Conservation (phyloP, 2,888 invertebrate genomes). For the Elgonia sp. region DNA sequence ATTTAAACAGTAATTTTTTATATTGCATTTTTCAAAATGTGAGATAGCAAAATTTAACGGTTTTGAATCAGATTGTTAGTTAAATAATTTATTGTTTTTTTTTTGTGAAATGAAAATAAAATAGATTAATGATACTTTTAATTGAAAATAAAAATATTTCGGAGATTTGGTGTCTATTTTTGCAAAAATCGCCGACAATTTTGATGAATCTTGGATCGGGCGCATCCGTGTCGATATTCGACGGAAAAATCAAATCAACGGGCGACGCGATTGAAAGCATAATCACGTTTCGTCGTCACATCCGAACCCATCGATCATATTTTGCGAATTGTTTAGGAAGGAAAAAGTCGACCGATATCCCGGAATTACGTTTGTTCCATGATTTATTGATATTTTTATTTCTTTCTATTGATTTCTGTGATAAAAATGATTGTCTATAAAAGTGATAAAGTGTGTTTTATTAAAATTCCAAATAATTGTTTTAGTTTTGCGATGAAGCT, state of each 20-base stretch:
- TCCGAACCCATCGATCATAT: constrained; percentile 61
- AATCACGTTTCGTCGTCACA: constrained; percentile 58
- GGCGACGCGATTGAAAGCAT: constrained; percentile 53
- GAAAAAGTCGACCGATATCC: constrained; percentile 44
- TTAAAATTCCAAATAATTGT: no score
- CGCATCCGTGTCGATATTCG: constrained; percentile 50
- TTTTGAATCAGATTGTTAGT: no score
- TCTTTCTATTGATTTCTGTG: not conserved
- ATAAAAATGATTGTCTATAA: not conserved
- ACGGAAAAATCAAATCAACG: constrained; percentile 62
- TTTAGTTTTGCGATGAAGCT: no score
- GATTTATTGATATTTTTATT: constrained; percentile 38
- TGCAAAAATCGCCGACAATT: constrained; percentile 34
- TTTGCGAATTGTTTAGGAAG: constrained; percentile 62
- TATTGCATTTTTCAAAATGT: no score
- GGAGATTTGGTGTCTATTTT: constrained; percentile 11
- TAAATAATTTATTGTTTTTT: no score
- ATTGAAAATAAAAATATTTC: no score
- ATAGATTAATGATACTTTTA: no score
- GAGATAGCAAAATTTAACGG: no score
- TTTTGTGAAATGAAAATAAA: no score
- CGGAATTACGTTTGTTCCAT: constrained; percentile 13
- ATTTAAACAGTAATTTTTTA: no score
- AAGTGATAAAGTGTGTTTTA: no score
- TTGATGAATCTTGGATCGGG: constrained; percentile 48